A percentile compares a stretch with the other conserved stretches of the same genome.
Evolutionary conservation across 2,797 vertebrate species (phyloP).

Genomic region (Strix occidentalis): DNA sequence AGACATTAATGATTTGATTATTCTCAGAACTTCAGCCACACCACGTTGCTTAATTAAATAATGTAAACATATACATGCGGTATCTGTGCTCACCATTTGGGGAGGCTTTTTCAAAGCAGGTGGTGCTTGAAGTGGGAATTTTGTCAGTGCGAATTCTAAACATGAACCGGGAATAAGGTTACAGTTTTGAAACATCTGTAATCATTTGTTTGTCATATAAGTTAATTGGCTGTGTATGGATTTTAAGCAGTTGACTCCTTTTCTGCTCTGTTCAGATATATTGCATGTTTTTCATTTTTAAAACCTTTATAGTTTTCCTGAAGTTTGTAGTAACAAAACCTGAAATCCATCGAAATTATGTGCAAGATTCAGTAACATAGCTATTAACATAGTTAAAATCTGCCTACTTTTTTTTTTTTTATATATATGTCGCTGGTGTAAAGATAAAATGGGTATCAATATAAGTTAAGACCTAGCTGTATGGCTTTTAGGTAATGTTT

Average conservation of each 20-base stretch:
- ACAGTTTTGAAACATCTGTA: slow-evolving; percentile 71
- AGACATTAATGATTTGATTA: neutral
- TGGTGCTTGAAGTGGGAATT: neutral
- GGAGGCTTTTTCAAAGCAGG: neutral
- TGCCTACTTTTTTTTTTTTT: neutral
- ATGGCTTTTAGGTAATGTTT: neutral
- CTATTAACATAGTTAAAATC: neutral
- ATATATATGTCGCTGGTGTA: neutral
- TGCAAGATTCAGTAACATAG: neutral
- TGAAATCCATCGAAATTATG: slow-evolving; percentile 16
- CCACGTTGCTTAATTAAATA: slow-evolving; percentile 4
- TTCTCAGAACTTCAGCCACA: neutral
- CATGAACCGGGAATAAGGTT: slow-evolving; percentile 46
- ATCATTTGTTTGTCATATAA: slow-evolving; percentile 55
- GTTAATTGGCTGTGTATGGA: slow-evolving; percentile 68
- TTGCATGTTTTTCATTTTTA: slow-evolving; percentile 54
- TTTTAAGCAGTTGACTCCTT: slow-evolving; percentile 68
- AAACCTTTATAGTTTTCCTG: slow-evolving; percentile 44
- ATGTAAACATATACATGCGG: neutral
- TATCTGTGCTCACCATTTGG: neutral
- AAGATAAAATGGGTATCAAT: neutral
- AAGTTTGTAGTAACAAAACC: slow-evolving; percentile 15
- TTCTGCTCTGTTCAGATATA: slow-evolving; percentile 15
- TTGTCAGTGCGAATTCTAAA: slow-evolving; percentile 27
- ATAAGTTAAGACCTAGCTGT: neutral